Evolutionary conservation across 1,140 invertebrate species (phyloP).

Genomic region (Condylostylus longicornis): DNA sequence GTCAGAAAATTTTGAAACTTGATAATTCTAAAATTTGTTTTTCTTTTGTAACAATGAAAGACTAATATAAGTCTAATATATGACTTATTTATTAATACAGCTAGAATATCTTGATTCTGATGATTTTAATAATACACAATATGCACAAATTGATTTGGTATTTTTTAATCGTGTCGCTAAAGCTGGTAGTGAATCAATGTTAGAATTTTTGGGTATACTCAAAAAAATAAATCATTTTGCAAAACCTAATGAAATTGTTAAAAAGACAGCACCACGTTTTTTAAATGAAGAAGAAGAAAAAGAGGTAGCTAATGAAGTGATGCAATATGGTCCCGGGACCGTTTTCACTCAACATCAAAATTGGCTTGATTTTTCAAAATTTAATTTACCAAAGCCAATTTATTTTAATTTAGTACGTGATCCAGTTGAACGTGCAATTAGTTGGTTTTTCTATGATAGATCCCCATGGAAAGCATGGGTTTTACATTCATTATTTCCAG

Average conservation of each 20-base stretch:
- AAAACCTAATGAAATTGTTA: too few species aligned
- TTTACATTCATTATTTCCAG: too few species aligned
- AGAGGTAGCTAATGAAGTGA: conserved; percentile 28
- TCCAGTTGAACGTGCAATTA: conserved; percentile 76
- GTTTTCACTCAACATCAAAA: conserved; percentile 22
- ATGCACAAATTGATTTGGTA: conserved; percentile 48
- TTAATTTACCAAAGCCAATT: conserved; percentile 59
- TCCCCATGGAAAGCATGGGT: conserved; percentile 66
- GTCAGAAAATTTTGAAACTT: too few species aligned
- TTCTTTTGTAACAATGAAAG: too few species aligned
- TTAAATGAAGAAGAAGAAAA: conserved; percentile 53
- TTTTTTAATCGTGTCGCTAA: conserved; percentile 71
- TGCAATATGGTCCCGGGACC: conserved; percentile 18
- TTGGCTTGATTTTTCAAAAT: conserved; percentile 46
- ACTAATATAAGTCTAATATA: too few species aligned
- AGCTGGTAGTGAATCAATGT: conserved; percentile 71
- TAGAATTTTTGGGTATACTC: conserved; percentile 65
- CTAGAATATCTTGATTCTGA: conserved; percentile 48
- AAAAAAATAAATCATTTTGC: conserved; percentile 61
- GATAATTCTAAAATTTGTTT: too few species aligned
- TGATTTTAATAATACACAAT: conserved; percentile 58
- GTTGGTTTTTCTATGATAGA: conserved; percentile 69
- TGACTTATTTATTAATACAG: conserved; percentile 34
- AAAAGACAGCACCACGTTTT: conserved; percentile 65
- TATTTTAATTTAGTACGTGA: conserved; percentile 79